Conservation (phyloP, 2,888 invertebrate species). For the Thereva nobilitata region DNA sequence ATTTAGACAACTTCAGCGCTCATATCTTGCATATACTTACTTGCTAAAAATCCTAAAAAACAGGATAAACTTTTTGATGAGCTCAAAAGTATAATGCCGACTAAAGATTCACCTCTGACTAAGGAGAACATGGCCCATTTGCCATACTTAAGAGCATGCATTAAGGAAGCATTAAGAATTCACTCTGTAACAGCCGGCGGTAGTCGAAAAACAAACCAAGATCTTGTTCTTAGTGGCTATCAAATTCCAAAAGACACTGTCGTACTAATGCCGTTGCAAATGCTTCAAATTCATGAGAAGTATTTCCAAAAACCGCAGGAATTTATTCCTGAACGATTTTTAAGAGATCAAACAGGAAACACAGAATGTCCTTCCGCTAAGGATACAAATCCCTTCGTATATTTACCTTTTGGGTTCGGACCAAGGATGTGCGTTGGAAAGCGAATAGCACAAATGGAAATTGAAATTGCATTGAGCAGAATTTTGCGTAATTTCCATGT, state of each 20-base stretch:
- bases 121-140: slow-evolving; percentile 58
- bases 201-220: slow-evolving; percentile 60
- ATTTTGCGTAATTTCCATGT: slow-evolving; percentile 56
- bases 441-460: slow-evolving; percentile 73
- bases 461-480: slow-evolving; percentile 62
- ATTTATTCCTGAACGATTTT: slow-evolving; percentile 72
- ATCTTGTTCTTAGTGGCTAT: slow-evolving; percentile 67
- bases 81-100: slow-evolving; percentile 57
- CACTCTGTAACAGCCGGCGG: slow-evolving; percentile 66
- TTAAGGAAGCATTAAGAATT: slow-evolving; percentile 72
- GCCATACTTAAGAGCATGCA: slow-evolving; percentile 72
- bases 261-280: slow-evolving; percentile 72
- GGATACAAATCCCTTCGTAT: slow-evolving; percentile 48
- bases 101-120: slow-evolving; percentile 55
- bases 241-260: slow-evolving; percentile 66
- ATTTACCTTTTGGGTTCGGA: slow-evolving; percentile 52
- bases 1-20: slow-evolving; percentile 62
- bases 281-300: slow-evolving; percentile 65
- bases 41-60: slow-evolving; percentile 66
- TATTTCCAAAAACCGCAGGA: slow-evolving; percentile 61
- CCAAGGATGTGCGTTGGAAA: slow-evolving; percentile 69
- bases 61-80: slow-evolving; percentile 68
- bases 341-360: slow-evolving; percentile 27
- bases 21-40: slow-evolving; percentile 63
- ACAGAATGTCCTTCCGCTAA: slow-evolving; percentile 42